A percentile compares a stretch with the other conserved stretches of the same genome.
phyloP scores from a whole-genome alignment of 2,888 invertebrate species.

The Cataglyphis cursor region DNA sequence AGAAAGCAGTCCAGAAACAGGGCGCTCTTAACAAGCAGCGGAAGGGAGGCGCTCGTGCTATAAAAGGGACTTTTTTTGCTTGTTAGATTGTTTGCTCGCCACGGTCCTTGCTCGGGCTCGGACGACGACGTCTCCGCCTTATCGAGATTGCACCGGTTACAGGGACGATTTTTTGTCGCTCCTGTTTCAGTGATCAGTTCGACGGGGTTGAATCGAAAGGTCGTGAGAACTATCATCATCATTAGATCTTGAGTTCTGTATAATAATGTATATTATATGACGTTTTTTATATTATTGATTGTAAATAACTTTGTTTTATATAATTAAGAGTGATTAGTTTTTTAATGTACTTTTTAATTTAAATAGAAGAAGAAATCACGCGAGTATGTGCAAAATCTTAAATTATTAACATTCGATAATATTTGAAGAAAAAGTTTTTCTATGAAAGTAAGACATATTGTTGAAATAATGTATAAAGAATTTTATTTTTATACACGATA shows the following conservation, averaged over 20 bases:
- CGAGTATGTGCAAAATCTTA: not conserved
- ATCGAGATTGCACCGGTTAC: conserved; percentile 49
- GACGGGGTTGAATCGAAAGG: conserved; percentile 35
- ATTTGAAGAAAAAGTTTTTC: not conserved
- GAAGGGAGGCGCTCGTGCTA: conserved; percentile 61
- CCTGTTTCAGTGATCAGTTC: conserved; percentile 58
- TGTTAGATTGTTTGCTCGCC: conserved; percentile 82
- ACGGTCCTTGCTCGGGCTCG: conserved; percentile 41
- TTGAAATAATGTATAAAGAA: not conserved
- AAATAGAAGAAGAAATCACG: not conserved
- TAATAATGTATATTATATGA: not conserved
- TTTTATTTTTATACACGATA: not conserved
- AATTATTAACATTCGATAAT: not conserved
- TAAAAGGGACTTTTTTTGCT: conserved; percentile 79
- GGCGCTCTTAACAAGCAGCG: conserved; percentile 81
- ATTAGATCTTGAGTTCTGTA: conserved; percentile 38
- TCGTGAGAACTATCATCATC: conserved; percentile 64
- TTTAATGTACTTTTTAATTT: not conserved
- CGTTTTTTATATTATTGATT: not conserved
- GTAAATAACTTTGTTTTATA: not conserved
- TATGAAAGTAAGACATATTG: not conserved
- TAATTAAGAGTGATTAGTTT: not conserved
- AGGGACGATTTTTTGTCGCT: conserved; percentile 51
- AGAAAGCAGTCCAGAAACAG: conserved; percentile 47
- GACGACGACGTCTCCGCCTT: conserved; percentile 50